Evolutionary conservation across 1,140 invertebrate species (phyloP), one percentile per base, ranked within the genome.

Genomic region (Choristoneura fumiferana): DNA sequence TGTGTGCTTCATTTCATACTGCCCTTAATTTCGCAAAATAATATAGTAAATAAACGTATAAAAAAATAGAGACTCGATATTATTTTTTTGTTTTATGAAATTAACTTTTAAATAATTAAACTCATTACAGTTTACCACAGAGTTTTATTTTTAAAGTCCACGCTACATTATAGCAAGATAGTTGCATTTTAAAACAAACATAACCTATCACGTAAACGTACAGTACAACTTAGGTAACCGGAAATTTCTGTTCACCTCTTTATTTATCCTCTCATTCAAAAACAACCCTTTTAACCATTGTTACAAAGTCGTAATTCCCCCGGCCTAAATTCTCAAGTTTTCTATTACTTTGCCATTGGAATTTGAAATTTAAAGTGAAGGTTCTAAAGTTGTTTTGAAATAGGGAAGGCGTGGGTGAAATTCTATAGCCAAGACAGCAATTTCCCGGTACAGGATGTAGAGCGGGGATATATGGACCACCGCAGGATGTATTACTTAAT

Each of bases 401-500:
- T 33, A 8, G 37, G n/a, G 22, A 17, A 12, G 18, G 22, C 1
- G n/a, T 1, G 43, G 43, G 6, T 33, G 22, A 49, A 49, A 22
- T 49, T 15, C 18, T 22, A n/a, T 49, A 33, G 40, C 17, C 17
- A 45, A 45, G 40, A 22, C 40, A 22, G 43, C 22, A 49, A 49
- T 49, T 49, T 49, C 43, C 43, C 9, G 22, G 17, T 18, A 22
- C 43, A 13, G 43, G 43, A 49, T 29, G 43, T 17, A 39, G 37
- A 39, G 12, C 17, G 17, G 18, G 18, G 43, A 29, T 49, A 14
- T 49, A 49, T 49, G 43, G 43, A 29, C 43, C 43, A 29, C 4
- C 10, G 18, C 22, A 49, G 43, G 43, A 49, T 49, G 43, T 29
- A 49, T 49, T 49, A 49, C 43, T 49, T 49, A 29, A 49, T 49